phyloP scores from a whole-genome alignment of 1,140 invertebrate genomes.

The Lepidurus arcticus region DNA sequence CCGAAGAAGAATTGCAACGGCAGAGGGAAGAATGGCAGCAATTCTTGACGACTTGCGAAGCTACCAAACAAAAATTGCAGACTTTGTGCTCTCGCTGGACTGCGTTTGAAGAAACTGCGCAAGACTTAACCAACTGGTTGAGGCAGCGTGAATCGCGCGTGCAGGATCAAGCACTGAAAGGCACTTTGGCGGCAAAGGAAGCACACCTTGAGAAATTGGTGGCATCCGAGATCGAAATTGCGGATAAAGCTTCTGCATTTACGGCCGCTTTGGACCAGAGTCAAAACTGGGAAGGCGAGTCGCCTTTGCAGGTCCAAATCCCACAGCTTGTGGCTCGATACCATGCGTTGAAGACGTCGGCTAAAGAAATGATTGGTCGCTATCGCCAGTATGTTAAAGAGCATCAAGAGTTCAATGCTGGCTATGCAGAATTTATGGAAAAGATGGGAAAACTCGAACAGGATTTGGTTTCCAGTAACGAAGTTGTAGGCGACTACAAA shows the following conservation, averaged over 20 bases:
- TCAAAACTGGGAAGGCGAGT: slow-evolving; percentile 64
- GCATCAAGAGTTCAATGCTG: slow-evolving; percentile 72
- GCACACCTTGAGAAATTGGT: slow-evolving; percentile 72
- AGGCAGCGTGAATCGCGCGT: slow-evolving; percentile 73
- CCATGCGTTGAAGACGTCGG: slow-evolving; percentile 69
- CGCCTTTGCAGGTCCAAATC: slow-evolving; percentile 65
- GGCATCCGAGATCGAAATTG: slow-evolving; percentile 65
- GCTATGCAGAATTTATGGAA: slow-evolving; percentile 65
- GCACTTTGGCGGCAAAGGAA: slow-evolving; percentile 72
- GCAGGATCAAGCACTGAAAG: slow-evolving; percentile 84
- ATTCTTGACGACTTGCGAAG: slow-evolving; percentile 65
- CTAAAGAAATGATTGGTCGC: slow-evolving; percentile 46
- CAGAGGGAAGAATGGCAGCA: slow-evolving; percentile 65
- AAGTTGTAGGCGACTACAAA: slow-evolving; percentile 78
- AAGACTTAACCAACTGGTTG: slow-evolving; percentile 68
- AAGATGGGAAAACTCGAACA: slow-evolving; percentile 65
- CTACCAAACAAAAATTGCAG: slow-evolving; percentile 57
- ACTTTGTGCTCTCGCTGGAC: slow-evolving; percentile 67
- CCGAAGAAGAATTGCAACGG: slow-evolving; percentile 68
- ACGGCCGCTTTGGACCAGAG: slow-evolving; percentile 62
- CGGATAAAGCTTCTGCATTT: slow-evolving; percentile 63
- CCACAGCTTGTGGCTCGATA: slow-evolving; percentile 76
- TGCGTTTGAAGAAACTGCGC: slow-evolving; percentile 66
- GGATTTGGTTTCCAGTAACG: slow-evolving; percentile 68
- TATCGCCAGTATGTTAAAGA: slow-evolving; percentile 80